A percentile compares a stretch with the other conserved stretches of the same genome.
Conservation (phyloP, 1,140 invertebrate genomes). For the Pseudomyrmex pallidus region DNA sequence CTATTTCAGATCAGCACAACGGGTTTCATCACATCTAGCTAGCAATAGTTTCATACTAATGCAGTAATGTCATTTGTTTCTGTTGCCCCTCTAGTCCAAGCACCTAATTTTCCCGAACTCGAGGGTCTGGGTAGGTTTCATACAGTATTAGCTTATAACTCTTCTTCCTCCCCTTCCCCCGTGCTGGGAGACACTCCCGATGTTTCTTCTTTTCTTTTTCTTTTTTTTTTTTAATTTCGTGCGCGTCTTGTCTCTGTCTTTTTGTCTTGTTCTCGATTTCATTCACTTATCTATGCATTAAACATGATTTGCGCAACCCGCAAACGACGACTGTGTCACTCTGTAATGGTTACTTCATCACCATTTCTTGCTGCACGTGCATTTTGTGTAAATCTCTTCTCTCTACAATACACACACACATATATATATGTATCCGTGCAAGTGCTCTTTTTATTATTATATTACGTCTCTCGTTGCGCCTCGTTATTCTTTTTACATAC, state of each 20-base stretch:
- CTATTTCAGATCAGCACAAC: constrained; percentile 63
- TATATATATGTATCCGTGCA: too few species aligned
- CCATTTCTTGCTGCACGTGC: constrained; percentile 38
- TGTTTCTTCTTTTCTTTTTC: constrained; percentile 38
- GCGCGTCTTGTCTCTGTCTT: background rate
- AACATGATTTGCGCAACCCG: constrained; percentile 50
- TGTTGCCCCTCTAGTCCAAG: constrained; percentile 88
- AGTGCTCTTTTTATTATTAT: background rate
- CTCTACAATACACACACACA: constrained; percentile 12
- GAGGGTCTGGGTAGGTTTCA: constrained; percentile 89
- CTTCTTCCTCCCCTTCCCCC: constrained; percentile 74
- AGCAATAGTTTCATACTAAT: constrained; percentile 80
- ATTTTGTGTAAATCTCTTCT: constrained; percentile 24
- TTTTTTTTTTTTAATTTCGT: constrained; percentile 16
- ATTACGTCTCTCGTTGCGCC: constrained; percentile 22
- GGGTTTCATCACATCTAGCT: constrained; percentile 73
- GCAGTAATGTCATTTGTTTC: constrained; percentile 84
- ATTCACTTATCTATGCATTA: constrained; percentile 50
- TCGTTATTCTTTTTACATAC: constrained; percentile 12
- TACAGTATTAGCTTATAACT: constrained; percentile 82
- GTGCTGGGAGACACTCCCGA: constrained; percentile 23
- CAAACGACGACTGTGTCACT: constrained; percentile 16
- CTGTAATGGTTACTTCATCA: constrained; percentile 52
- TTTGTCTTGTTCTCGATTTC: constrained; percentile 45
- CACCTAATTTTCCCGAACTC: constrained; percentile 89